Evolutionary conservation across 1,140 invertebrate species (phyloP).

Genomic region (Neotoxoptera formosana): DNA sequence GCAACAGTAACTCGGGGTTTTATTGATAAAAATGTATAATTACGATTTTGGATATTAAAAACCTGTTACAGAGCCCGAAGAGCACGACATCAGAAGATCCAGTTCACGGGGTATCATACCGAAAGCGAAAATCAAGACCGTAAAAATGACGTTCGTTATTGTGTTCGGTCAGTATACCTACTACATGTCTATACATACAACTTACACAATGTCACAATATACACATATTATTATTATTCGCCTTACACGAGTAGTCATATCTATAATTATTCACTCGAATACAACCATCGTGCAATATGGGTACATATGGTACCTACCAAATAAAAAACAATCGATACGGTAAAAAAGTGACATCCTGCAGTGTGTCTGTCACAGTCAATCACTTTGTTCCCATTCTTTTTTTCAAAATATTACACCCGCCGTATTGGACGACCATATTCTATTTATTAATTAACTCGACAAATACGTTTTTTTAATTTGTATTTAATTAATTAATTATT

Average conservation of each 20-base stretch:
- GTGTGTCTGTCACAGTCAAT: neutral
- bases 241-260: neutral
- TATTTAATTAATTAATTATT: too few species aligned
- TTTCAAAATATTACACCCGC: too few species aligned
- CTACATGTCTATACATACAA: neutral
- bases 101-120: constrained; percentile 89
- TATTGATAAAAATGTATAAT: too few species aligned
- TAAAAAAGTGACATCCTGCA: neutral
- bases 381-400: too few species aligned
- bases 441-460: too few species aligned
- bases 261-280: too few species aligned
- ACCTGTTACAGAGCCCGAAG: constrained; percentile 61
- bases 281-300: too few species aligned
- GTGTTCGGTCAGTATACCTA: constrained; percentile 78
- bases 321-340: neutral
- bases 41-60: too few species aligned
- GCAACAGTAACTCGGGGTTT: too few species aligned
- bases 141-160: constrained; percentile 97
- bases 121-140: constrained; percentile 93
- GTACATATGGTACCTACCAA: neutral
- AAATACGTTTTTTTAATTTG: too few species aligned
- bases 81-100: constrained; percentile 72
- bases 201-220: neutral
- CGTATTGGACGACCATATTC: too few species aligned
- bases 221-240: neutral